Conservation (phyloP, 2,888 invertebrate genomes). For the Mayetiola destructor region DNA sequence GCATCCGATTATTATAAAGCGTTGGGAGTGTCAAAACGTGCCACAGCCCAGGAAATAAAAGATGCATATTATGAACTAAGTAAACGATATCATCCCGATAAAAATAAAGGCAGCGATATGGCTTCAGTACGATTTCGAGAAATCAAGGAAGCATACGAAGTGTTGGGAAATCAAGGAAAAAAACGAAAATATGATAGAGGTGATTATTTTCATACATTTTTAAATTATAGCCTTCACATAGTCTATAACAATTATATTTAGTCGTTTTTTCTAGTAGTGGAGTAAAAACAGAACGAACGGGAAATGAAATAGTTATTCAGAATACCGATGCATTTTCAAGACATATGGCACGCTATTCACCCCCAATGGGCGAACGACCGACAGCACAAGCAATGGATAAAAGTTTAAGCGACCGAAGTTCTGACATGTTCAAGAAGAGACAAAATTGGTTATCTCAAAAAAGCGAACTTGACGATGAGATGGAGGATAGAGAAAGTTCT, state of each 20-base stretch:
- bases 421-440: no score
- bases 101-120: constrained; percentile 46
- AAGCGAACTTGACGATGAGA: no score
- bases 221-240: neutral
- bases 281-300: no score
- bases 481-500: no score
- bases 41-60: constrained; percentile 74
- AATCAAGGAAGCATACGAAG: constrained; percentile 73
- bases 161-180: constrained; percentile 58
- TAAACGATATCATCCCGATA: constrained; percentile 79
- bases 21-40: constrained; percentile 47
- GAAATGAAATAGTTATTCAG: no score
- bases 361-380: no score
- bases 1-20: no score
- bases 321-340: no score
- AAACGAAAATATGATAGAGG: constrained; percentile 74
- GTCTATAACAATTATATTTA: neutral
- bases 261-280: neutral
- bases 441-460: no score
- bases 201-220: constrained; percentile 21
- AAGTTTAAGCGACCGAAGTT: no score
- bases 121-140: constrained; percentile 59
- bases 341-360: no score
- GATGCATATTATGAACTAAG: constrained; percentile 77
- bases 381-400: no score